Base-by-base conservation (phyloP, 2,888 invertebrate species). In the Diadegma fenestrale region DNA sequence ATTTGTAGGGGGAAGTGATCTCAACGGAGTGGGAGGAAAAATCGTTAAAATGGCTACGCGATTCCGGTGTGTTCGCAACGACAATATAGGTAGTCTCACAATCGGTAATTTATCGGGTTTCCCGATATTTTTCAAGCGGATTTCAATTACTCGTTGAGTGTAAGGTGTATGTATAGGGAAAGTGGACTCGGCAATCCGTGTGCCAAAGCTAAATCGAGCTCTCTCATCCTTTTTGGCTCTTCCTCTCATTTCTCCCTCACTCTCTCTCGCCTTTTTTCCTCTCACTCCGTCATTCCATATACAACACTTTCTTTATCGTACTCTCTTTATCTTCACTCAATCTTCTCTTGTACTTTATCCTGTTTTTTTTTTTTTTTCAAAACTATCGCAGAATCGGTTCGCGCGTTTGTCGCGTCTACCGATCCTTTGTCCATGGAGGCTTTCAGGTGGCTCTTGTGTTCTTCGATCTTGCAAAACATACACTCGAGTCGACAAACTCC, bases 81-180 rank as follows among this genome's bases (percentile, higher is more conserved):
- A 91, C 87, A 87, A 86, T 83, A 26, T 14, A 58, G 14, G 14
- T 26, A 85, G 79, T 73, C 85, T 85, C 82, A 87, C 86, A 30
- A 51, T 80, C 87, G 80, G 89, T 90, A 91, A 92, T 91, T 92
- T 91, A 91, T 92, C 89, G 89, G 80, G 48, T 73, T 84, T 80
- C 86, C 86, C 86, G 33, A 51, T 78, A 84, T 85, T 86, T 80
- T 88, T 82, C 75, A 85, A 80, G 82, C 79, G 87, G 88, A 91
- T 91, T 92, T 92, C 90, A 90, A 91, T 93, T 91, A 92, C 90
- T 89, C 88, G 76, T 90, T 84, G 89, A 92, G 88, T 90, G 87
- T 69, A 61, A 33, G 7, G 19, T 61, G 48, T 73, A 54, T 73
- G 41, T 51, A 73, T 26, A 66, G 75, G n/a, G 19, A 77, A 82